Conservation (phyloP, 2,113 vertebrate genomes). For the Rattus rattus region DNA sequence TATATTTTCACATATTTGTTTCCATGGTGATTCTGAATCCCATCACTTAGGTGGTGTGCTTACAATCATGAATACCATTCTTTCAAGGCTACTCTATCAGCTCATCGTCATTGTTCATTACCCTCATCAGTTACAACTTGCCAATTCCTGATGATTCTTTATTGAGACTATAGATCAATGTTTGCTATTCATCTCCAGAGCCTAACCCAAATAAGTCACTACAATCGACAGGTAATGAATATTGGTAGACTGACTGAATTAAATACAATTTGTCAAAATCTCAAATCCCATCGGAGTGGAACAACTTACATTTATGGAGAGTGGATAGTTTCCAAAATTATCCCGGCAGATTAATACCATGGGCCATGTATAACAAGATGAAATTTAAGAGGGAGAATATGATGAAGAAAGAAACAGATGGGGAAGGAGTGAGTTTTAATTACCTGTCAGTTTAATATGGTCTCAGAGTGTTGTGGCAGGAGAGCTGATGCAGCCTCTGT, state of each 20-base stretch:
- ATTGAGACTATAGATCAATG: not conserved
- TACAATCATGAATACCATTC: not conserved
- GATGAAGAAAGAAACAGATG: constrained; percentile 41
- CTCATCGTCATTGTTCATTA: not conserved
- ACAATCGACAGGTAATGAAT: not conserved
- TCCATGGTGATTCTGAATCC: not conserved
- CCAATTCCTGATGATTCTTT: not conserved
- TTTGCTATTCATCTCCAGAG: not conserved
- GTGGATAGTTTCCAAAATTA: constrained; percentile 35
- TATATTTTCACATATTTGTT: not conserved
- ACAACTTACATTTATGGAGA: not conserved
- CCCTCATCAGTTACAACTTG: not conserved
- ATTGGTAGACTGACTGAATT: not conserved
- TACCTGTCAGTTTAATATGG: constrained; percentile 34
- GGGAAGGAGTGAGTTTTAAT: constrained; percentile 37
- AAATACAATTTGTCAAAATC: constrained; percentile 4
- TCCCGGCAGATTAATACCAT: constrained; percentile 16
- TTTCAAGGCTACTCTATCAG: not conserved
- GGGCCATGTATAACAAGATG: not conserved
- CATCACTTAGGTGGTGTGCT: not conserved
- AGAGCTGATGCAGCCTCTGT: constrained; percentile 29
- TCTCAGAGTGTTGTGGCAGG: not conserved
- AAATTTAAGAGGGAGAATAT: constrained; percentile 33
- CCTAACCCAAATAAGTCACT: not conserved
- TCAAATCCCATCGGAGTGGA: not conserved